These are phyloP conservation scores for Actinostola sp. DNA, from an alignment of 92 coral and sea anemone species.

Conservation along the genomic window DNA sequence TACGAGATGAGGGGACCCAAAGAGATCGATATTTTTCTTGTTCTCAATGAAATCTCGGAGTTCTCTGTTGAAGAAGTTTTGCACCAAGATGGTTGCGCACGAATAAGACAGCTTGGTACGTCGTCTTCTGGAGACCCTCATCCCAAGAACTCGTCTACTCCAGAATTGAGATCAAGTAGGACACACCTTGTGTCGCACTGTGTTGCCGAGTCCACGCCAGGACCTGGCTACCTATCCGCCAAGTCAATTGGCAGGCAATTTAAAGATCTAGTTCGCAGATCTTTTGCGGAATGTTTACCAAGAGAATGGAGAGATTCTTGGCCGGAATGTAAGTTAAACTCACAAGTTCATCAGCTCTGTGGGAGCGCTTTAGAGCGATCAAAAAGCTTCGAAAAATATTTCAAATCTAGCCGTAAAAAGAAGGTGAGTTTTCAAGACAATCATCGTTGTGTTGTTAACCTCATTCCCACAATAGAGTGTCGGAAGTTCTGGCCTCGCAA, in stretches of 20 bases:
- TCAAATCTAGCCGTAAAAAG: slow-evolving; percentile 6
- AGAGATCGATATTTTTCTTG: slow-evolving; percentile 72
- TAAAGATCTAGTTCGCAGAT: slow-evolving; percentile 51
- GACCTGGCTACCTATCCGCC: slow-evolving; percentile 47
- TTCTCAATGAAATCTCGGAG: slow-evolving; percentile 51
- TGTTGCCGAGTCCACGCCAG: not conserved
- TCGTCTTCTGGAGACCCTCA: not conserved
- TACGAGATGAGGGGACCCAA: slow-evolving; percentile 68
- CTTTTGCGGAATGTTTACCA: slow-evolving; percentile 23
- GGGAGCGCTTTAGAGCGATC: not conserved
- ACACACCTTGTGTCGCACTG: not conserved
- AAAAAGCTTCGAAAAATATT: not conserved
- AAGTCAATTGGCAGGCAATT: slow-evolving; percentile 61
- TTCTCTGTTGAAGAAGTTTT: slow-evolving; percentile 57
- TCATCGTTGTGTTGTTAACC: slow-evolving; percentile 30
- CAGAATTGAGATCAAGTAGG: slow-evolving; percentile 8
- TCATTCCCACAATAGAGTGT: slow-evolving; percentile 68
- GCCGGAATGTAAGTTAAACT: slow-evolving; percentile 26
- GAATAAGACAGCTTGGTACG: slow-evolving; percentile 27
- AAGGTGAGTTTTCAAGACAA: slow-evolving; percentile 47
- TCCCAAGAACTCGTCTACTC: slow-evolving; percentile 4
- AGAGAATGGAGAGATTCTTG: slow-evolving; percentile 25
- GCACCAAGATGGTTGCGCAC: slow-evolving; percentile 69
- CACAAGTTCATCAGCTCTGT: slow-evolving; percentile 7
- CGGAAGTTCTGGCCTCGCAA: slow-evolving; percentile 69